A percentile compares a stretch with the other conserved stretches of the same genome.
Evolutionary conservation across 2,888 invertebrate species (phyloP).

Genomic region (Amphipoea lucens): DNA sequence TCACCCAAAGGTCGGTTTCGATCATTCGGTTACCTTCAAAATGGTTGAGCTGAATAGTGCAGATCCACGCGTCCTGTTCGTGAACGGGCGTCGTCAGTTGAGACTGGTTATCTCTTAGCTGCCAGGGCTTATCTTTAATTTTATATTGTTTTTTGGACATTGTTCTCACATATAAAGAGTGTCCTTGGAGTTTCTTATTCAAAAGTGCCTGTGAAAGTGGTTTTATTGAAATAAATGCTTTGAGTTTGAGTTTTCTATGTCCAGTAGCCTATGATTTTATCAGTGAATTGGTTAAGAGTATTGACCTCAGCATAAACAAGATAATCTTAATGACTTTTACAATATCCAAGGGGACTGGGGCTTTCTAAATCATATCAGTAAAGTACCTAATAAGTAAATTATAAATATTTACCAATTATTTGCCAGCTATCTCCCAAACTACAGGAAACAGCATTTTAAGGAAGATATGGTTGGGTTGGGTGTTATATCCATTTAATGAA

Average conservation of each 20-base stretch:
- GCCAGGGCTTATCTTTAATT: neutral
- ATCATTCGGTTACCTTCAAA: neutral
- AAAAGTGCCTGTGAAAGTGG: neutral
- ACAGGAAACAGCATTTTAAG: neutral
- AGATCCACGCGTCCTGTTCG: neutral
- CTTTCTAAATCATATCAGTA: neutral
- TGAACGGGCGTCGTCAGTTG: neutral
- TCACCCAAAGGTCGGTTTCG: neutral
- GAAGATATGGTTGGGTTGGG: neutral
- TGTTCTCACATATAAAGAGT: neutral
- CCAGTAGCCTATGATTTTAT: neutral
- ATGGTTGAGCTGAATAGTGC: neutral
- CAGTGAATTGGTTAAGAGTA: neutral
- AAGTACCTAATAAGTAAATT: neutral
- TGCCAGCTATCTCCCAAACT: neutral
- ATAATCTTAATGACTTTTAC: neutral
- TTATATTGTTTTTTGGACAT: neutral
- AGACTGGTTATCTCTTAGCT: neutral
- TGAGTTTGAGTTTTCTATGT: neutral
- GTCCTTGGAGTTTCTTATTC: neutral
- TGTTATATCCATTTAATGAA: neutral
- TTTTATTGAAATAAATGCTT: neutral
- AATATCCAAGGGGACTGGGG: neutral
- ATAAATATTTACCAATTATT: neutral
- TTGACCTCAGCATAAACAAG: neutral